A percentile compares a stretch with the other conserved stretches of the same genome.
phyloP scores from a whole-genome alignment of 2,797 vertebrate genomes.

The Dicrostonyx torquatus region DNA sequence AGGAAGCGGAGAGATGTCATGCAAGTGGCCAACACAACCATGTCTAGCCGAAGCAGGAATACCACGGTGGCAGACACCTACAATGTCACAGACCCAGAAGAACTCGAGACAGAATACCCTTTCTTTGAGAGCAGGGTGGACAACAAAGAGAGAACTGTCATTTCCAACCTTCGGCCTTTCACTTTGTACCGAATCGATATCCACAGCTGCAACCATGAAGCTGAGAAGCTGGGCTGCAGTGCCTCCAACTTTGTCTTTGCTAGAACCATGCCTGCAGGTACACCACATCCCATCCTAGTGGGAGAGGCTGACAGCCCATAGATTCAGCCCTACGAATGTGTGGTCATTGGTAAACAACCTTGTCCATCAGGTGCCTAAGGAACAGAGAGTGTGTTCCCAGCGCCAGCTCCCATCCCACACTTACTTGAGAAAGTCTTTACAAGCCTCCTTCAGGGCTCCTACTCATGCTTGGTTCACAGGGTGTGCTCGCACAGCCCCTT shows the following conservation, averaged over 20 bases:
- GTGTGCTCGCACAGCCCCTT: neutral
- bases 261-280: conserved; percentile 97
- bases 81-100: conserved; percentile 90
- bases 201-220: conserved; percentile 97
- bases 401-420: neutral
- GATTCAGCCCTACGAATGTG: neutral
- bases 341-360: rapidly evolving
- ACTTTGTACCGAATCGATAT: conserved; percentile 98
- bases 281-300: neutral
- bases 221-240: conserved; percentile 92
- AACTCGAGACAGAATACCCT: conserved; percentile 89
- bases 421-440: neutral
- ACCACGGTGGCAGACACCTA: conserved; percentile 79
- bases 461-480: neutral
- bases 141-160: conserved; percentile 91
- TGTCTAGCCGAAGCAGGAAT: conserved; percentile 86
- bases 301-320: neutral
- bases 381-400: rapidly evolving
- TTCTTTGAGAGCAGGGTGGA: conserved; percentile 93
- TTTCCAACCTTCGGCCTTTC: conserved; percentile 93
- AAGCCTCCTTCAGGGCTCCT: neutral
- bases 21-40: conserved; percentile 90
- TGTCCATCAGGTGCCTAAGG: neutral
- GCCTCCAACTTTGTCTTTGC: conserved; percentile 96
- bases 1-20: conserved; percentile 93